These are phyloP conservation scores for Oryctes rhinoceros DNA, from an alignment of 1,140 invertebrate species.

Conservation along the genomic window DNA sequence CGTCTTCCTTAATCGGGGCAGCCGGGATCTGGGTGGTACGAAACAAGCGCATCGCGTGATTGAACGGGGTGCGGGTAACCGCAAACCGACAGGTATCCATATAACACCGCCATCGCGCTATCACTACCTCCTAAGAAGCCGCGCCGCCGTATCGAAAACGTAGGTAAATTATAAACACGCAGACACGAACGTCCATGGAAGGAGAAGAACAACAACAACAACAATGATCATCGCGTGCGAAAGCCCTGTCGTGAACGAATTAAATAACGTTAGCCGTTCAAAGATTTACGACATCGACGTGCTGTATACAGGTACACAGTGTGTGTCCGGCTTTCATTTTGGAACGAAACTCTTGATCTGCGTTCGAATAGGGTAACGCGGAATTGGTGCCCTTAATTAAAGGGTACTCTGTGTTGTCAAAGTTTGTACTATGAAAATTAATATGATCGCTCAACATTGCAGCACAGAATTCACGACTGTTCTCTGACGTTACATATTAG, in stretches of 20 bases:
- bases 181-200: background rate
- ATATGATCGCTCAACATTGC: too few species aligned
- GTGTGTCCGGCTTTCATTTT: background rate
- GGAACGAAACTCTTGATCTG: background rate
- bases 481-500: too few species aligned
- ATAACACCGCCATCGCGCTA: constrained; percentile 27
- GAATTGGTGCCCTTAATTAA: too few species aligned
- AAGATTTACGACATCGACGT: constrained; percentile 53
- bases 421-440: too few species aligned
- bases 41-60: constrained; percentile 33
- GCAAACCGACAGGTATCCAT: constrained; percentile 38
- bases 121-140: background rate
- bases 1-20: background rate
- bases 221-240: constrained; percentile 53
- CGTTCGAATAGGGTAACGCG: too few species aligned
- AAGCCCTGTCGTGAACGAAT: constrained; percentile 52
- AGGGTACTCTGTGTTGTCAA: too few species aligned
- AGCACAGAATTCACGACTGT: too few species aligned
- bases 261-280: constrained; percentile 48
- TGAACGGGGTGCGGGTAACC: constrained; percentile 17
- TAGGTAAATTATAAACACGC: constrained; percentile 22
- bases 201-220: background rate
- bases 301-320: constrained; percentile 11
- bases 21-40: constrained; percentile 32
- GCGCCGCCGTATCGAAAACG: background rate